Base-by-base conservation (phyloP, 1,140 invertebrate species). In the Heliothis virescens region DNA sequence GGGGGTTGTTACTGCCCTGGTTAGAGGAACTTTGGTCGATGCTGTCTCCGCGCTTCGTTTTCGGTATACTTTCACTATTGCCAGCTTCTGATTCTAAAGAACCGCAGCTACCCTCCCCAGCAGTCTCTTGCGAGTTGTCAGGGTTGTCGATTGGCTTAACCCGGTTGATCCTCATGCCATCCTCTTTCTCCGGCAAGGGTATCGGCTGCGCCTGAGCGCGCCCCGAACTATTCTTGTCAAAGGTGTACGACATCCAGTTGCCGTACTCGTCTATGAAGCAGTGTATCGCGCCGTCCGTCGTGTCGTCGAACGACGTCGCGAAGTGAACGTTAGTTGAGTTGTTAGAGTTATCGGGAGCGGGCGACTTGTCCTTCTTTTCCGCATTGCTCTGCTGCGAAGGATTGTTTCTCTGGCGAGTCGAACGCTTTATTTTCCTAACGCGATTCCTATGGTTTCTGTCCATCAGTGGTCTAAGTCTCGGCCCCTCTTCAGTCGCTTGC, bases 301-400 rank as follows among this genome's bases (percentile, higher is more conserved):
- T 98, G 84, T 99, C 98, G 80, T 98, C 97, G 89, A 98, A 98
- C 72, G 97, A 97, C 13, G 96, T 97, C 0, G 98, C 98, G 41
- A 98, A 94, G 89, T 98, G 98, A 57, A 95, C 93, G 76, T 85
- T 94, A 18, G 82, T 90, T 0, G 91, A 85, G 75, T 79, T 88
- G 57, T 87, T 92, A 1, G 89, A 90, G 91, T 79, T 95, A 86
- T 88, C 95, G 79, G 87, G 73, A 50, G 79, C 86, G 5, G 88
- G 21, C 16, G 83, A 81, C 82, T 90, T 94, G n/a, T 91, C 90
- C 81, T 90, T 93, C 79, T 92, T 94, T 18, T 91, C 87, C 29
- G 81, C 2, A 62, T 80, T 86, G 29, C 82, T 91, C 83, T 92
- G 92, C 29, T 72, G 67, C 3, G 84, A 75, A n/a, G 92, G 89